These are phyloP conservation scores for Sebastes schlegelii DNA, from an alignment of 2,113 vertebrate species.

Conservation along the genomic window DNA sequence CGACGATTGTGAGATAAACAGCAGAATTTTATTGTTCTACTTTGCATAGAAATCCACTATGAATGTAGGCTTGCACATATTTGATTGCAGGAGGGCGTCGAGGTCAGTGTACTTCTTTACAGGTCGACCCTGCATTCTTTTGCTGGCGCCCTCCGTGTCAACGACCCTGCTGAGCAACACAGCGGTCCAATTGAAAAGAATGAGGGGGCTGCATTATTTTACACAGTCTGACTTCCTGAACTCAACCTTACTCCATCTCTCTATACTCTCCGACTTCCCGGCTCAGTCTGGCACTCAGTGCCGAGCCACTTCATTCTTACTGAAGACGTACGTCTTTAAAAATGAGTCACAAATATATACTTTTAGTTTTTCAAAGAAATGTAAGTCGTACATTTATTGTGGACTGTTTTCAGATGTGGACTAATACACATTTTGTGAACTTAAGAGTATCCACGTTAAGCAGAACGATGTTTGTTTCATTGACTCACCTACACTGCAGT, in stretches of 20 bases:
- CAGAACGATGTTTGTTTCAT: too few species aligned
- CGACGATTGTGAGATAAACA: background rate
- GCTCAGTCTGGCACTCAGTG: background rate
- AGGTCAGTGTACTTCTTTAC: background rate
- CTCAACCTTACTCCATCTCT: background rate
- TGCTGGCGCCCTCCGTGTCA: background rate
- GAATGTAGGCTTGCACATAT: background rate
- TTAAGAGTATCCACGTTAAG: too few species aligned
- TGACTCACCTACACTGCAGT: too few species aligned
- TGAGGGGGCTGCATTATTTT: conserved; percentile 1
- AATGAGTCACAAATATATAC: background rate
- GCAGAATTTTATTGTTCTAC: background rate
- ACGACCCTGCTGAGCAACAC: conserved; percentile 3
- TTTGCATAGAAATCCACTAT: background rate
- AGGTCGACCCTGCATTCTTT: background rate
- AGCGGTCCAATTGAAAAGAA: background rate
- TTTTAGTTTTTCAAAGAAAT: background rate
- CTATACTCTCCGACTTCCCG: background rate
- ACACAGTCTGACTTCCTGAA: conserved; percentile 23
- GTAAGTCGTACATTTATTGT: background rate
- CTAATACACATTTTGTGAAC: too few species aligned
- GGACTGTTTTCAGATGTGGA: background rate
- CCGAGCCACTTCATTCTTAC: background rate
- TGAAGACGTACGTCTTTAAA: background rate
- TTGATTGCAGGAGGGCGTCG: background rate